Base-by-base conservation (phyloP, 2,888 invertebrate species). In the Theretra japonica region DNA sequence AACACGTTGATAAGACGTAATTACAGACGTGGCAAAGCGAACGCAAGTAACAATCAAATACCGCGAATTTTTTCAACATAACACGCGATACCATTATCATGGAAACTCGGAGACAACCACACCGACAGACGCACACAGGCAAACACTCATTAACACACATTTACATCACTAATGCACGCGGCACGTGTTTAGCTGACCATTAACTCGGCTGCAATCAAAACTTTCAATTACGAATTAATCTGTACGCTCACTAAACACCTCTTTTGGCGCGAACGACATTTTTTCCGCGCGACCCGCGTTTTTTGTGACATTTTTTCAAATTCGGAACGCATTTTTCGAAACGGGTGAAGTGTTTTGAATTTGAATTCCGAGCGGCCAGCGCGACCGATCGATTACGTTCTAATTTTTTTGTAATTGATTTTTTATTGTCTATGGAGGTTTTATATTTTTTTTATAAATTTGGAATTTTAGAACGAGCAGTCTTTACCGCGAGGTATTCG, bases 401-500 rank as follows among this genome's bases (percentile, higher is more conserved):
- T 77, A 75, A 74, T 75, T 80, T 78, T 85, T 80, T 81, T 76
- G 72, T 53, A 60, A 73, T 75, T 65, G 73, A 75, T 76, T 80
- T 82, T 82, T 73, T 79, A 78, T 81, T 81, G 84, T 82, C 85
- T 80, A 79, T 74, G 72, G 75, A 72, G 75, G 78, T 82, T 80
- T 75, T 71, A 71, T 65, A 76, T 78, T 82, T 83, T 85, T 80
- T 82, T 86, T 84, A 81, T 70, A 76, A 79, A 79, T 82, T 86
- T 84, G 75, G 74, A 79, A 81, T 88, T 88, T 88, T 84, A 88
- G 90, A 89, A 89, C 92, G 91, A 87, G 86, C 75, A 87, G 94
- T 93, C 94, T 94, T 94, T 94, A 94, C 94, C 94, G 94, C 94
- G 94, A 94, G 94, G 94, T 94, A 93, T 93, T 92, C 94, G 93